Evolutionary conservation across 2,888 invertebrate species (phyloP).

Genomic region (Apotomis capreana): DNA sequence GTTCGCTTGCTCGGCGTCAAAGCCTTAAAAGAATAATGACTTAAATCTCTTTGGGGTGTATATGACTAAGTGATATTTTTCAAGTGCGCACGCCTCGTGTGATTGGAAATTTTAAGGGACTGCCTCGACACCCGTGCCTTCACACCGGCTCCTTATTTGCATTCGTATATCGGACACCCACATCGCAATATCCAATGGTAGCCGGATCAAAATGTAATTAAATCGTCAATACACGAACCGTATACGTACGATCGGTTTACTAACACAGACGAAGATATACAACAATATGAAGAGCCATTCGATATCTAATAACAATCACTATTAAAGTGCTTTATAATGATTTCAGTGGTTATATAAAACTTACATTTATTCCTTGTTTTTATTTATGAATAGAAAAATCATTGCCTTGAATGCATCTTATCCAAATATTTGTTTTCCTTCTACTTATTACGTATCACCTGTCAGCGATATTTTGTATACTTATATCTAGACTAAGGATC

Average conservation of each 20-base stretch:
- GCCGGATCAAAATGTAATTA: conserved; percentile 81
- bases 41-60: background rate
- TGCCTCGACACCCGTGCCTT: conserved; percentile 45
- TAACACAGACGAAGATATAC: conserved; percentile 61
- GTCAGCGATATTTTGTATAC: too few relatives aligned
- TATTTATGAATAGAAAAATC: too few relatives aligned
- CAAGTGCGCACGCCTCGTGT: background rate
- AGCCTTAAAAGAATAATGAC: background rate
- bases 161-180: conserved; percentile 81
- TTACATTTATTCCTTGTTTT: too few relatives aligned
- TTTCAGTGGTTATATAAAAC: too few relatives aligned
- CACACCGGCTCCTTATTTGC: conserved; percentile 61
- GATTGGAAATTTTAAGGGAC: conserved; percentile 24
- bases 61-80: background rate
- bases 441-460: too few relatives aligned
- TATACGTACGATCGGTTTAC: conserved; percentile 73
- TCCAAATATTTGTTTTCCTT: too few relatives aligned
- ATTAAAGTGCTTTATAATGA: too few relatives aligned
- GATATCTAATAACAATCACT: background rate
- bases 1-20: background rate
- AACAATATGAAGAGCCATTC: conserved; percentile 50
- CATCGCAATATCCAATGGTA: conserved; percentile 72
- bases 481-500: too few relatives aligned
- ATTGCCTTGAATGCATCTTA: too few relatives aligned
- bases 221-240: conserved; percentile 81